phyloP scores from a whole-genome alignment of 35 echinoderm and acorn worm genomes.

The Acanthaster planci region DNA sequence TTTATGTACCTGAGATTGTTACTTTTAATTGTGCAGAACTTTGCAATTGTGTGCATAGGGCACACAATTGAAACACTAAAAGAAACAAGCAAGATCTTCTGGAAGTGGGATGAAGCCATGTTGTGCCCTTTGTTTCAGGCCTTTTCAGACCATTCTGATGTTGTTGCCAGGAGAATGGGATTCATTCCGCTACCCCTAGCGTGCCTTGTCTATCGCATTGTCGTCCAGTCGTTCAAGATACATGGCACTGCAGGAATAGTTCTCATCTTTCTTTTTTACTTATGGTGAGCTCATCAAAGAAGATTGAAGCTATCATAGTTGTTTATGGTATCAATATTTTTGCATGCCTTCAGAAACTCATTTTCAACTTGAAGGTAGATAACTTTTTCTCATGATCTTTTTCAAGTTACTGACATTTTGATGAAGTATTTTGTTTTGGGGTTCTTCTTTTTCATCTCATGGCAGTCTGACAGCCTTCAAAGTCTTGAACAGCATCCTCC shows the following conservation, averaged over 20 bases:
- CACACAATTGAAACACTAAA: too few relatives aligned
- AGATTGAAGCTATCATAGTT: constrained; percentile 2
- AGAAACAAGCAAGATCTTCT: too few relatives aligned
- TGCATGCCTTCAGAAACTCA: not conserved
- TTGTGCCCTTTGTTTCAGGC: constrained; percentile 50
- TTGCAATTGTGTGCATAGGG: not conserved
- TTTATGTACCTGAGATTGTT: too few relatives aligned
- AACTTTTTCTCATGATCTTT: not conserved
- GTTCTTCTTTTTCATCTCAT: not conserved
- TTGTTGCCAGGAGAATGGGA: constrained; percentile 74
- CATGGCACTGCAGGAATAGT: constrained; percentile 40
- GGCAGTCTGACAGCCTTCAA: constrained; percentile 60
- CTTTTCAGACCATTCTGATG: constrained; percentile 76
- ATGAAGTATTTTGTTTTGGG: not conserved
- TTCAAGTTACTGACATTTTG: not conserved
- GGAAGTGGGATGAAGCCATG: too few relatives aligned
- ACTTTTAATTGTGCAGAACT: too few relatives aligned
- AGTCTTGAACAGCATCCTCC: constrained; percentile 65
- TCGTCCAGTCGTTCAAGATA: constrained; percentile 42
- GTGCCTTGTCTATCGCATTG: constrained; percentile 51
- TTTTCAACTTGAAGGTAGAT: not conserved
- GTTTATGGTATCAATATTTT: not conserved
- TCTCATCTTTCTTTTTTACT: constrained; percentile 39
- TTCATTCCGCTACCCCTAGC: constrained; percentile 69
- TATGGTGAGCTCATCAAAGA: constrained; percentile 36